Conservation (phyloP, 2,113 vertebrate species). For the Corythornis madagascariensis region DNA sequence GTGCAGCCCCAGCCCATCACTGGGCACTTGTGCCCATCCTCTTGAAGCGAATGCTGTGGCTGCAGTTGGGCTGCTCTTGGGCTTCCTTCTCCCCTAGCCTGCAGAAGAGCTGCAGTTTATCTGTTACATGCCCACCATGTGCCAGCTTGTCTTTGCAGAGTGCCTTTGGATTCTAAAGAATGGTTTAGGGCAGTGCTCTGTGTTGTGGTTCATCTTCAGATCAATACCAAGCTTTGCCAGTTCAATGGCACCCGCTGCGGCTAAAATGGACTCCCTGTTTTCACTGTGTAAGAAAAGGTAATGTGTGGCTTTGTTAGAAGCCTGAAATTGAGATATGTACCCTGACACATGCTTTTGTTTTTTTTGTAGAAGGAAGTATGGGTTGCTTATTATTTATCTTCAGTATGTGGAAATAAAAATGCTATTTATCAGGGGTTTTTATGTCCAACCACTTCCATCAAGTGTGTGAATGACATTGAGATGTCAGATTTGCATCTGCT, state of each 20-base stretch:
- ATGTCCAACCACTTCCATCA: not conserved
- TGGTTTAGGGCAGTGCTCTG: not conserved
- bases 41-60: not conserved
- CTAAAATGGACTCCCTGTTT: not conserved
- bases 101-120: fast-evolving
- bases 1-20: fast-evolving
- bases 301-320: not conserved
- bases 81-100: not conserved
- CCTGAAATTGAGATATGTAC: not conserved
- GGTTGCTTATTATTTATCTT: not conserved
- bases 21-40: not conserved
- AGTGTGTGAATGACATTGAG: not conserved
- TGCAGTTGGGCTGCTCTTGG: not conserved
- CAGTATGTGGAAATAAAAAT: not conserved
- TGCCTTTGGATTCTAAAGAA: not conserved
- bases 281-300: not conserved
- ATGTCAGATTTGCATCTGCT: conserved; percentile 6
- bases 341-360: not conserved
- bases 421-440: not conserved
- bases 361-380: not conserved
- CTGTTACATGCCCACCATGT: fast-evolving
- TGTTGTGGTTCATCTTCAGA: not conserved
- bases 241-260: not conserved
- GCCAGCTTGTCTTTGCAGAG: not conserved
- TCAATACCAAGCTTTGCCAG: not conserved